Evolutionary conservation across 2,888 invertebrate species (phyloP).

Genomic region (Sthenelais limicola): DNA sequence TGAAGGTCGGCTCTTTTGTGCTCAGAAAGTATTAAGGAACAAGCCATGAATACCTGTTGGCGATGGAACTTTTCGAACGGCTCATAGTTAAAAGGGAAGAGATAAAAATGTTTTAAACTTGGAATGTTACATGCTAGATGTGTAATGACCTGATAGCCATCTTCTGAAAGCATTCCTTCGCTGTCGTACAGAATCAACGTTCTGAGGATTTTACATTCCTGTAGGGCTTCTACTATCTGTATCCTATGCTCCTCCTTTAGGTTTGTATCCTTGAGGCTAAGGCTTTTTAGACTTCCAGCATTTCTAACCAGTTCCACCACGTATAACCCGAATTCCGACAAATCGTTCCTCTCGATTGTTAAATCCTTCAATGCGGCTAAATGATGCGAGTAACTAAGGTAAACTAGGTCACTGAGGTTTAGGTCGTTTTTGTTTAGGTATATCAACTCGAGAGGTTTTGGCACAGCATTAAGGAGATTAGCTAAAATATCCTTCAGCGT

Average conservation of each 20-base stretch:
- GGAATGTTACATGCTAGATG: slow-evolving; percentile 42
- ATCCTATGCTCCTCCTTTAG: slow-evolving; percentile 38
- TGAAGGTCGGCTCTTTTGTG: slow-evolving; percentile 36
- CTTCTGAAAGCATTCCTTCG: slow-evolving; percentile 29
- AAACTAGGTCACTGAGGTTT: slow-evolving; percentile 36
- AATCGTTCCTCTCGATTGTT: slow-evolving; percentile 39
- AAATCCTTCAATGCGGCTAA: slow-evolving; percentile 29
- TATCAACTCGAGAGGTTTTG: slow-evolving; percentile 30
- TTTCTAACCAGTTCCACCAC: slow-evolving; percentile 2
- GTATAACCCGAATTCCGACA: slow-evolving; percentile 12
- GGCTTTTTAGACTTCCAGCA: slow-evolving; percentile 1
- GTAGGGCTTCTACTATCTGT: slow-evolving; percentile 23
- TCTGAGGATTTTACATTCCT: background rate
- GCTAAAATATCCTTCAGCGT: slow-evolving; percentile 26
- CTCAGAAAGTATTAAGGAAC: slow-evolving; percentile 1
- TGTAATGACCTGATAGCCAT: slow-evolving; percentile 40
- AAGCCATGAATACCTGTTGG: slow-evolving; percentile 10
- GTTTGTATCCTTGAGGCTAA: slow-evolving; percentile 42
- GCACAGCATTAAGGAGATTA: slow-evolving; percentile 22
- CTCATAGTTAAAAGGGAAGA: slow-evolving; percentile 45
- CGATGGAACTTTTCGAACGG: slow-evolving; percentile 45
- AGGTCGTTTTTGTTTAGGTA: slow-evolving; percentile 27
- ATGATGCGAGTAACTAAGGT: slow-evolving; percentile 39
- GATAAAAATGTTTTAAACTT: slow-evolving; percentile 40
- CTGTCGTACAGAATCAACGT: slow-evolving; percentile 40